phyloP scores from a whole-genome alignment of 2,888 invertebrate species.

The Caradrina kadenii region DNA sequence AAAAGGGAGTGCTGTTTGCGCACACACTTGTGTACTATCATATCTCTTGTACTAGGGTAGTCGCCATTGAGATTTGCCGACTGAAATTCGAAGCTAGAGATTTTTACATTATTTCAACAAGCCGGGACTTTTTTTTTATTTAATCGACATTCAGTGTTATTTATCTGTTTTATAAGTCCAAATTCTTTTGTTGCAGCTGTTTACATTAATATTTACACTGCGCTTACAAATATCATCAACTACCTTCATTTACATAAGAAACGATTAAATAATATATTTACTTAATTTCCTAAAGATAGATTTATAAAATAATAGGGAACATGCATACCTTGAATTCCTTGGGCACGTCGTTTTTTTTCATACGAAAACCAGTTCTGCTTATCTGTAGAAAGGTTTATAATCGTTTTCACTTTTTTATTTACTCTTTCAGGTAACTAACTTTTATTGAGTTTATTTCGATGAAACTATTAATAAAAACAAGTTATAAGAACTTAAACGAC shows the following conservation, averaged over 20 bases:
- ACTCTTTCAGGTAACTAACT: constrained; percentile 30
- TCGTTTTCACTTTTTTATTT: constrained; percentile 56
- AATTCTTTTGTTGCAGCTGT: not conserved
- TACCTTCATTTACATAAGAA: constrained; percentile 28
- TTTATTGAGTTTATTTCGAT: constrained; percentile 51
- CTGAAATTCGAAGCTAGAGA: no score
- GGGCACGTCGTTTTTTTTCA: constrained; percentile 29
- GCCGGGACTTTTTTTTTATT: no score
- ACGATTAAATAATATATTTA: not conserved
- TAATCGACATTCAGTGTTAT: no score
- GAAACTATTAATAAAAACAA: constrained; percentile 32
- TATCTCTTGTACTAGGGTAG: no score
- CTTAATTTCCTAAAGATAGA: not conserved
- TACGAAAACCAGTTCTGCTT: constrained; percentile 51
- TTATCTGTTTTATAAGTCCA: no score
- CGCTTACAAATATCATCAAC: not conserved
- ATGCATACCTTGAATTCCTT: constrained; percentile 60
- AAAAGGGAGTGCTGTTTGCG: no score
- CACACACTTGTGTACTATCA: no score
- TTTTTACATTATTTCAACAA: no score
- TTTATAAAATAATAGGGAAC: constrained; percentile 18
- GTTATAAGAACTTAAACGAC: constrained; percentile 29
- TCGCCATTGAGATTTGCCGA: no score
- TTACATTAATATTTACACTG: not conserved
- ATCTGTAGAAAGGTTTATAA: constrained; percentile 52